Evolutionary conservation across 2,797 vertebrate genomes (phyloP), one percentile per base, ranked within the genome.

Genomic region (Danio kyathit): DNA sequence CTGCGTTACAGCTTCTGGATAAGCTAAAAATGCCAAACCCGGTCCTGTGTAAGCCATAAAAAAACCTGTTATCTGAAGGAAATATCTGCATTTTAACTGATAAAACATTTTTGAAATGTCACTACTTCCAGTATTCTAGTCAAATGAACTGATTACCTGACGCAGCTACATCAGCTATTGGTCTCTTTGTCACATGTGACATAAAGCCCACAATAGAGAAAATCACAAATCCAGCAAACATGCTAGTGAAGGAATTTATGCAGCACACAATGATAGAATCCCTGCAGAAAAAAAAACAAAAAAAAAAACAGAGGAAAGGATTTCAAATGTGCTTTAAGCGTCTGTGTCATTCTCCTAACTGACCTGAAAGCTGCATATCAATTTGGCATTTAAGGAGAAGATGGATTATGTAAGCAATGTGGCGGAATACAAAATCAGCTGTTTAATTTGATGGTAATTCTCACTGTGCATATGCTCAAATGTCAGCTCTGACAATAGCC

Each of bases 151-250:
- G 51, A 82, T 86, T 94, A 99, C 98, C 98, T 96, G 98, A 99
- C 82, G 97, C 97, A 54, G 97, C 98, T 81, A 99, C 97, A 14
- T 99, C 97, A 65, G 96, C 96, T 66, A 99, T 99, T 14, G 96
- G 89, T 90, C 93, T 96, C 91, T 97, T 99, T 69, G 98, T 99
- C 91, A 99, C 97, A n/a, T 98, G 93, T 65, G 98, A 91, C 98
- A 99, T 99, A 93, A 99, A 99, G 90, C 98, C 98, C 82, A 99
- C 97, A 72, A 99, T 99, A 83, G 98, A 99, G 94, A 99, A 99
- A 93, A 99, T 99, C 82, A 99, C 98, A 86, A 99, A 97, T 81
- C 98, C 98, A 80, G 98, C 98, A 78, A 99, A 99, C 98, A 99
- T 99, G 91, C 98, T 99, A 81, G 98, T 99, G 88, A 96, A 96